Percentiles rank a stretch among this genome's conserved stretches.
phyloP scores from a whole-genome alignment of 2,888 invertebrate species.

The Coleophora deauratella region DNA sequence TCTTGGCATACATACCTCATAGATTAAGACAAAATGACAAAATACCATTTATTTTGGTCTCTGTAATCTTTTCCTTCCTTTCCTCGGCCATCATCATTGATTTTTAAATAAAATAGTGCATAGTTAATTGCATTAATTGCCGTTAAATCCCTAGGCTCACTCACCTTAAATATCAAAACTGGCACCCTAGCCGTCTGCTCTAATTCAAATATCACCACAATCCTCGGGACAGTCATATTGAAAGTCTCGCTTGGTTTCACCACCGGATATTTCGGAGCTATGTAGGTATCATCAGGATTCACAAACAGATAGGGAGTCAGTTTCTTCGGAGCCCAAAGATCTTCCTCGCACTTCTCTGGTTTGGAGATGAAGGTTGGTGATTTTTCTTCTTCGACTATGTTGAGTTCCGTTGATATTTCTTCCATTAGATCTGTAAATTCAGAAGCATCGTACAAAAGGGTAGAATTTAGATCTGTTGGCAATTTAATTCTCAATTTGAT shows the following conservation, averaged over 20 bases:
- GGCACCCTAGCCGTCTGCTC: slow-evolving; percentile 64
- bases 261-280: slow-evolving; percentile 47
- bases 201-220: slow-evolving; percentile 77
- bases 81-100: too few species aligned
- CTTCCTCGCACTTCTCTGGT: slow-evolving; percentile 64
- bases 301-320: slow-evolving; percentile 52
- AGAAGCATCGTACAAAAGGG: too few species aligned
- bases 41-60: too few species aligned
- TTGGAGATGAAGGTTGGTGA: slow-evolving; percentile 54
- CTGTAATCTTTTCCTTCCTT: too few species aligned
- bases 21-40: too few species aligned
- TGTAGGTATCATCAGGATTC: slow-evolving; percentile 44
- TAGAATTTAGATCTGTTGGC: too few species aligned
- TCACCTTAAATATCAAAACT: slow-evolving; percentile 52
- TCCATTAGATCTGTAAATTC: slow-evolving; percentile 57
- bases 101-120: too few species aligned
- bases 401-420: slow-evolving; percentile 55
- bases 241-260: slow-evolving; percentile 66
- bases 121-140: too few species aligned
- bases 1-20: too few species aligned
- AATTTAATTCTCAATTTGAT: too few species aligned
- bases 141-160: too few species aligned
- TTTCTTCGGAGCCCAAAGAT: slow-evolving; percentile 83
- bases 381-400: slow-evolving; percentile 64
- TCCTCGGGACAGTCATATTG: slow-evolving; percentile 68